These are phyloP conservation scores for Microcebus jonahi DNA, from an alignment of 2,113 vertebrate species.

Conservation along the genomic window DNA sequence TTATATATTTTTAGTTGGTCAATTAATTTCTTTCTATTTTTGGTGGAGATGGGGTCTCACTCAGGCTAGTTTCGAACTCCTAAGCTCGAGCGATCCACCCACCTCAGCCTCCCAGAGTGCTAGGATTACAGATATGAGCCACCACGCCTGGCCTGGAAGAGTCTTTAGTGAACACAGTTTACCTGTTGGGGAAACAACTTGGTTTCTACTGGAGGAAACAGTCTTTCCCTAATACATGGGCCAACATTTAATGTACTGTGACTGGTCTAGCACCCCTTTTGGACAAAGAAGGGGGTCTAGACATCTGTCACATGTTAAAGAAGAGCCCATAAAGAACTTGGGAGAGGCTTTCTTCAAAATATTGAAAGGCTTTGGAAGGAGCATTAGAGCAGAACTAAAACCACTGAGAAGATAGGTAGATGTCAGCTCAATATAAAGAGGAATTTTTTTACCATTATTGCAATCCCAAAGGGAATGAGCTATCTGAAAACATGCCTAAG, in stretches of 20 bases:
- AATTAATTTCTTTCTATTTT: too few species aligned
- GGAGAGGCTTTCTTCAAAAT: neutral
- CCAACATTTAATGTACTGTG: neutral
- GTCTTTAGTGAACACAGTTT: neutral
- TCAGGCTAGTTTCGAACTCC: too few species aligned
- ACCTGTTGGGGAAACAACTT: neutral
- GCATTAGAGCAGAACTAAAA: neutral
- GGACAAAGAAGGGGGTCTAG: neutral
- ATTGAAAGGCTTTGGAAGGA: constrained; percentile 2
- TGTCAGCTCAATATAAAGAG: neutral
- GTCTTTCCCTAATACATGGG: neutral
- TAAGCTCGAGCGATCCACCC: too few species aligned
- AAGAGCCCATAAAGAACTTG: neutral
- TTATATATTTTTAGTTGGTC: too few species aligned
- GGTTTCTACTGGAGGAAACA: neutral
- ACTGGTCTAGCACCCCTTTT: neutral
- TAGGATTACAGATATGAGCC: too few species aligned
- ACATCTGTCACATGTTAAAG: neutral
- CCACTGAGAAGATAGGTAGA: neutral
- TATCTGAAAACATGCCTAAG: neutral
- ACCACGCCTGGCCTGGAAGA: neutral
- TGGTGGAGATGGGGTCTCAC: too few species aligned
- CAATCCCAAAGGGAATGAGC: neutral
- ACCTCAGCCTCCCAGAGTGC: too few species aligned
- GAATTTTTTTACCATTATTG: neutral